phyloP scores from a whole-genome alignment of 2,113 vertebrate species.

The Apodemus sylvaticus region DNA sequence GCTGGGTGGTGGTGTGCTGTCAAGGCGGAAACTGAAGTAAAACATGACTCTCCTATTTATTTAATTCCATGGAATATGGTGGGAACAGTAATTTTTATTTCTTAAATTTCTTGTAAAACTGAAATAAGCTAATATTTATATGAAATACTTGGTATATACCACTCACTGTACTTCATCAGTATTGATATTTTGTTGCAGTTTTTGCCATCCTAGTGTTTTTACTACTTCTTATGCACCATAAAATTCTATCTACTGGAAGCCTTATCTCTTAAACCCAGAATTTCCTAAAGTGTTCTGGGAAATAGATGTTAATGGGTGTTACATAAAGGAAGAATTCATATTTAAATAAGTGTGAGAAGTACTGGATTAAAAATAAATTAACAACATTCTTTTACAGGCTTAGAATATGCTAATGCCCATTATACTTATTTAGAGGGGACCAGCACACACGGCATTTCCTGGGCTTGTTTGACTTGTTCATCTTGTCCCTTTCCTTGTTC shows the following conservation, averaged over 20 bases:
- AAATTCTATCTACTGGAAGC: constrained; percentile 36
- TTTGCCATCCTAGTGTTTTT: constrained; percentile 31
- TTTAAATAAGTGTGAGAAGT: constrained; percentile 58
- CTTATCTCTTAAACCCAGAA: constrained; percentile 63
- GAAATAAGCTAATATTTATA: neutral
- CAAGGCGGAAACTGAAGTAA: constrained; percentile 8
- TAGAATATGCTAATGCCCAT: neutral
- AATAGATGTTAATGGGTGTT: constrained; percentile 59
- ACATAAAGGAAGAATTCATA: constrained; percentile 56
- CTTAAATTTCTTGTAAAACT: constrained; percentile 30
- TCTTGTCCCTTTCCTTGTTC: neutral
- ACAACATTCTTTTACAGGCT: constrained; percentile 34
- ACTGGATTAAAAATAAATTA: constrained; percentile 66
- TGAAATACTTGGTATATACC: neutral
- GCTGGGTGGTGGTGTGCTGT: neutral
- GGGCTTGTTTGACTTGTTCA: neutral
- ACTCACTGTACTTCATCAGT: neutral
- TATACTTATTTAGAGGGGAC: constrained; percentile 11
- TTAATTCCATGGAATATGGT: neutral
- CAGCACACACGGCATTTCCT: neutral
- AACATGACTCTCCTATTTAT: neutral
- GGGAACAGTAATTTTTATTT: neutral
- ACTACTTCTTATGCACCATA: neutral
- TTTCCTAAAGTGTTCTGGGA: constrained; percentile 53
- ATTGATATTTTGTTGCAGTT: neutral